Conservation (phyloP, 2,113 vertebrate species). For the Theristicus caerulescens region DNA sequence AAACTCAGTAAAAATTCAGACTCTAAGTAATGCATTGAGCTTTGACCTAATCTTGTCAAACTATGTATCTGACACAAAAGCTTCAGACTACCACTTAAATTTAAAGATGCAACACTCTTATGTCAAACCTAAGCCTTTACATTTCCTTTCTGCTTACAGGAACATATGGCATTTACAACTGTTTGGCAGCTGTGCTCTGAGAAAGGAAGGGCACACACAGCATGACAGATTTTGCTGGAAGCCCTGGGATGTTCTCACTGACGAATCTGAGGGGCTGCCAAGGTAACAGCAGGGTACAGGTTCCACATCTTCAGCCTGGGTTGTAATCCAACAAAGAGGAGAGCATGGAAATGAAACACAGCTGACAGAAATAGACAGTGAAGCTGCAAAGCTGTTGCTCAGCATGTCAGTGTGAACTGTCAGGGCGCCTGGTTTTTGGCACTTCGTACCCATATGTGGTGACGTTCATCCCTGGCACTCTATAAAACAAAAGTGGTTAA, state of each 20-base stretch:
- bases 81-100: background rate
- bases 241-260: background rate
- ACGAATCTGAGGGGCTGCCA: conserved; percentile 43
- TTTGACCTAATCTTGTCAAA: background rate
- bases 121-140: background rate
- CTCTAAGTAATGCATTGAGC: background rate
- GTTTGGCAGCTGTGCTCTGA: conserved; percentile 30
- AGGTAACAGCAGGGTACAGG: conserved; percentile 24
- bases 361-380: conserved; percentile 3
- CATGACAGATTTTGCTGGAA: conserved; percentile 24
- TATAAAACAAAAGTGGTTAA: background rate
- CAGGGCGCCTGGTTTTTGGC: background rate
- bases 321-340: background rate
- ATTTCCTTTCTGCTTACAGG: background rate
- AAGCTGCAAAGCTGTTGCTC: conserved; percentile 9
- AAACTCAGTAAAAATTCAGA: background rate
- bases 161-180: conserved; percentile 31
- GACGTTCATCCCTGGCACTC: background rate
- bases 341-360: background rate
- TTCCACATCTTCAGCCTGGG: background rate
- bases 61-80: background rate
- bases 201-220: conserved; percentile 1
- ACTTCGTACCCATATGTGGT: background rate
- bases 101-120: background rate
- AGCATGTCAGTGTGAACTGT: background rate